Evolutionary conservation across 2,113 vertebrate species (phyloP), one percentile per base, ranked within the genome.

Genomic region (Pleuronectes platessa): DNA sequence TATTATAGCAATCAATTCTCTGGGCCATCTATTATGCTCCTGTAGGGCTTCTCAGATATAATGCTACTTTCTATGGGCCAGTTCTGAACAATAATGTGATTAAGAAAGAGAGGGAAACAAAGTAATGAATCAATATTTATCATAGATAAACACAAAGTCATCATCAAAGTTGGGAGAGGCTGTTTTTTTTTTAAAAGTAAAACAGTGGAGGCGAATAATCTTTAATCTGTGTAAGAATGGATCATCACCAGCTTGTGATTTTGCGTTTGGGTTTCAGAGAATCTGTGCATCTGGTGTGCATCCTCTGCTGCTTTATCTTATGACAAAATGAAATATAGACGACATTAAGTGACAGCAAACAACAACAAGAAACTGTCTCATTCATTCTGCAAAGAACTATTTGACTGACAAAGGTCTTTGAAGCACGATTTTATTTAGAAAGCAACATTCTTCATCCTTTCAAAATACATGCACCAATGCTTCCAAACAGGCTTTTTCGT

Each of bases 1-100:
- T 51, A 85, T 82, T 86, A 61, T 37, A 61, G 40, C 51, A 47
- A 66, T 83, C 54, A 69, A 69, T 84, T 45, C 64, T 3, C 5
- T 10, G 21, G 31, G n/a, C 23, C n/a, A 62, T 84, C 56, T 69
- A 26, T 81, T 67, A 72, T n/a, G 37, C 68, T 75, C 71, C 37
- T 69, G 59, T 56, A 71, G 17, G 15, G 37, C 31, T 68, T 68
- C 59, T 59, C 35, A 18, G 18, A 54, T 21, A 17, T 47, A 18
- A 14, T 13, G 53, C 18, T 0, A 5, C 42, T 74, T 71, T 49
- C 6, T 15, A n/a, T 23, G 37, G 0, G 20, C 20, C 40, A 23
- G 15, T 20, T 9, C 1, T 2, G 3, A 17, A 47, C 13, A 63
- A 49, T 76, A 62, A 63, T 69, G 2, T 66, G 47, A 49, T 78